Evolutionary conservation across 2,888 invertebrate genomes (phyloP), one percentile per base, ranked within the genome.

Genomic region (Timandra comae): DNA sequence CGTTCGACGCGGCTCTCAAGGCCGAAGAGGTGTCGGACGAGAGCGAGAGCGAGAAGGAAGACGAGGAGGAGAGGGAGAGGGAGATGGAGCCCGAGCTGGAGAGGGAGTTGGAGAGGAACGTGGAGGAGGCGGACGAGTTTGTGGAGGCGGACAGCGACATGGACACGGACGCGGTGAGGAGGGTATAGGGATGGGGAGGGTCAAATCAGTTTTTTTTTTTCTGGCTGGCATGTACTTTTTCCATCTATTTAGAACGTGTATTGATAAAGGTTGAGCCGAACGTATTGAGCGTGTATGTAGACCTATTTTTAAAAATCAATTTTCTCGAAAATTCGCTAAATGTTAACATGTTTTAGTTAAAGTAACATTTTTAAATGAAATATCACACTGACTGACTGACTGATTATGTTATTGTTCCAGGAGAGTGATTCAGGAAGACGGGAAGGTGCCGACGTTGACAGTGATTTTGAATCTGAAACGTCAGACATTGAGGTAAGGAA

Each of bases 1-100:
- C 96, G 0, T 99, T 99, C 69, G 97, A 98, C 50, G 93, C 95
- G 61, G 98, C 98, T 0, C 82, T 99, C 32, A 92, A 93, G 66
- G 93, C 94, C 19, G 96, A 95, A 60, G 94, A 95, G 69, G 82
- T 95, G 13, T 92, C 93, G 28, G 90, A 88, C 2, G 91, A 91
- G 43, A 90, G 88, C 46, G 92, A 92, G 46, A 90, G 87, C 37
- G 91, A 90, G 39, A 89, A 88, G 22, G 89, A 89, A 12, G 86
- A 86, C 33, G 86, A 86, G 25, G 88, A 89, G 46, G 54, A 53
- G 26, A 88, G 88, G 30, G 88, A 88, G 52, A 81, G 63, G 47
- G 86, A 88, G 56, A 74, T 84, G 44, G 91, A 92, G 57, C 82
- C 87, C 8, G 90, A 91, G 78, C 54, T 88, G 65, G 89, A 93